A percentile compares a stretch with the other conserved stretches of the same genome.
phyloP scores from a whole-genome alignment of 2,888 invertebrate genomes.

The Agrotis ipsilon region DNA sequence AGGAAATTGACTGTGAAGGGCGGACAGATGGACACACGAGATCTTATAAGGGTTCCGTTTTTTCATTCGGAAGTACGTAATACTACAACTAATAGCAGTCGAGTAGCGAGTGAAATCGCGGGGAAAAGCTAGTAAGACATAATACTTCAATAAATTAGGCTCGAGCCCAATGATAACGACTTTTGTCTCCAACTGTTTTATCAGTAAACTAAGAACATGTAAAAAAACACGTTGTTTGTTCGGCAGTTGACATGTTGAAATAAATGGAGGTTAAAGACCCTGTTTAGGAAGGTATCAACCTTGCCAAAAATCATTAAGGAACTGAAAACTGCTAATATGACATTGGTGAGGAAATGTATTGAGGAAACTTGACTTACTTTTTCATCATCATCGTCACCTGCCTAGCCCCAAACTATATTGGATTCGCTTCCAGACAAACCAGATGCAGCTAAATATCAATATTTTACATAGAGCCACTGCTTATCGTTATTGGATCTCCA shows the following conservation, averaged over 20 bases:
- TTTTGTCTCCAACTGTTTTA: background rate
- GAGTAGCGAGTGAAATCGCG: no score
- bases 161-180: background rate
- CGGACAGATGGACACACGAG: no score
- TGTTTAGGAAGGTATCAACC: background rate
- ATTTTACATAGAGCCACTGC: no score
- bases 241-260: background rate
- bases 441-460: background rate
- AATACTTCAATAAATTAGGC: no score
- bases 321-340: background rate
- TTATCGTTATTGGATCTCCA: no score
- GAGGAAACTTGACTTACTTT: background rate
- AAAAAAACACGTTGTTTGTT: background rate
- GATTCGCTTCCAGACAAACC: background rate
- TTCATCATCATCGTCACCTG: background rate
- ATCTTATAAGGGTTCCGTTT: no score
- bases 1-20: no score
- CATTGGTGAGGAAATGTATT: background rate
- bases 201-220: background rate
- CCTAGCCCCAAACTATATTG: background rate
- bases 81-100: no score
- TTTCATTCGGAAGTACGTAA: no score
- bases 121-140: no score
- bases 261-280: background rate
- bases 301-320: background rate